A percentile compares a stretch with the other conserved stretches of the same genome.
These are phyloP conservation scores for Antigone vipio DNA, from an alignment of 2,113 vertebrate genomes.

Conservation along the genomic window DNA sequence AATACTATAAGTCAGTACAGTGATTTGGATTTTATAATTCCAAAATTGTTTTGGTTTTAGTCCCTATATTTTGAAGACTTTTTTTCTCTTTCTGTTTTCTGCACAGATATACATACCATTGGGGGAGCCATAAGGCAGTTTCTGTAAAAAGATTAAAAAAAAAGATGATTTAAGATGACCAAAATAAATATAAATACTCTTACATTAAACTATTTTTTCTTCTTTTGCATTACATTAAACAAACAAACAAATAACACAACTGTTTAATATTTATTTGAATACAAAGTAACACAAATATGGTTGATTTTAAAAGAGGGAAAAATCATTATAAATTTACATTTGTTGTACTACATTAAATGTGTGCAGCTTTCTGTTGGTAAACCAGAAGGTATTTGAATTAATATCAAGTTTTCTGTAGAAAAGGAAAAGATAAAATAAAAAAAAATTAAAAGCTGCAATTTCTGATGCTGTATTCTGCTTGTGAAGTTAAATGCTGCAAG, in stretches of 20 bases:
- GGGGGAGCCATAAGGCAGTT: fast-evolving
- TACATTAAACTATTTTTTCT: background rate
- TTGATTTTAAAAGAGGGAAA: background rate
- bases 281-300: background rate
- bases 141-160: background rate
- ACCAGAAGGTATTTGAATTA: background rate
- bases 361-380: background rate
- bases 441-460: background rate
- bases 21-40: background rate
- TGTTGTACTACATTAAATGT: background rate
- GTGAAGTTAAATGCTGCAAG: background rate
- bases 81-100: background rate
- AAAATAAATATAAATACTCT: background rate
- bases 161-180: background rate
- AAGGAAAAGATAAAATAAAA: background rate
- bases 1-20: background rate
- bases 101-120: background rate
- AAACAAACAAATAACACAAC: background rate
- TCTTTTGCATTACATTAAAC: background rate
- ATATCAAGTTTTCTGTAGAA: background rate
- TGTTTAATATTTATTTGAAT: background rate
- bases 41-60: background rate
- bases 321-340: background rate
- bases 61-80: background rate
- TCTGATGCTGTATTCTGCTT: background rate